These are phyloP conservation scores for Aphelenchoides besseyi DNA, from an alignment of 1,140 invertebrate genomes.

Conservation along the genomic window DNA sequence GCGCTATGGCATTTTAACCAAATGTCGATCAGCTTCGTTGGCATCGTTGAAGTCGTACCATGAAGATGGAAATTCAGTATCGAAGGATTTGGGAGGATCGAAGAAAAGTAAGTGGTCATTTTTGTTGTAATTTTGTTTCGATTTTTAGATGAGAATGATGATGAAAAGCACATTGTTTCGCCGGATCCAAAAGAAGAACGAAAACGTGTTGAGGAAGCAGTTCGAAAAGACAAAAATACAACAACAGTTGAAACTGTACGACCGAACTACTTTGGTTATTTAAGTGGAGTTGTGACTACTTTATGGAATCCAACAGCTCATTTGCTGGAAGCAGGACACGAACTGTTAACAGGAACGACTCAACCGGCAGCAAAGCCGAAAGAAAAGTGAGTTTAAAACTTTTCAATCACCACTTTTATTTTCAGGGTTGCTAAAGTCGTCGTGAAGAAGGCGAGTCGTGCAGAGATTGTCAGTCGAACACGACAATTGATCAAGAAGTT, in stretches of 20 bases:
- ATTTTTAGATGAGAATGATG: slow-evolving; percentile 1
- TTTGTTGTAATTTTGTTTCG: slow-evolving; percentile 8
- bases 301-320: slow-evolving; percentile 25
- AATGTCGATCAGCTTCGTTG: neutral
- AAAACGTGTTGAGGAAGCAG: neutral
- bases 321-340: slow-evolving; percentile 8
- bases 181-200: neutral
- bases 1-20: slow-evolving; percentile 12
- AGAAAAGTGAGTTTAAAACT: neutral
- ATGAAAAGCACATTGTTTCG: neutral
- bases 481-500: slow-evolving; percentile 40
- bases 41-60: neutral
- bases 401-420: slow-evolving; percentile 17
- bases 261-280: slow-evolving; percentile 32
- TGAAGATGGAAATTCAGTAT: neutral
- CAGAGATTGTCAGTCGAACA: slow-evolving; percentile 41
- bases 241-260: slow-evolving; percentile 14
- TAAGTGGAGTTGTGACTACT: slow-evolving; percentile 23
- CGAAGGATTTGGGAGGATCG: slow-evolving; percentile 1
- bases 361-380: neutral
- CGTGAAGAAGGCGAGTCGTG: slow-evolving; percentile 46
- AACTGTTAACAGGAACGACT: neutral
- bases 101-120: too few relatives aligned
- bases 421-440: slow-evolving; percentile 20
- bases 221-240: slow-evolving; percentile 2